Percentiles rank a stretch among this genome's conserved stretches.
These are phyloP conservation scores for Hydrotaea diabolus DNA, from an alignment of 2,888 invertebrate genomes.

Conservation along the genomic window DNA sequence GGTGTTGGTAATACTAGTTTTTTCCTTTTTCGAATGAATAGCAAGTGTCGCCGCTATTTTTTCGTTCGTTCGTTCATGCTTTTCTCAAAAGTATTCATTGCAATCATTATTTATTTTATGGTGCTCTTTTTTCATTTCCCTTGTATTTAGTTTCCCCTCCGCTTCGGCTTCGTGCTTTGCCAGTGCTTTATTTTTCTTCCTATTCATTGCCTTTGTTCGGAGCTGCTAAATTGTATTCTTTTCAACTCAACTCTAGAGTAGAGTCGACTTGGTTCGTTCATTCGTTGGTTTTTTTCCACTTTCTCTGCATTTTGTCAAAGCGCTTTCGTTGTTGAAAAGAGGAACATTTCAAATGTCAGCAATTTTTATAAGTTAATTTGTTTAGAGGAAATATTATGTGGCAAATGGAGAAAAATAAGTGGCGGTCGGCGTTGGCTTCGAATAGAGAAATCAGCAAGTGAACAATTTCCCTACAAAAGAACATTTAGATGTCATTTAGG, in stretches of 20 bases:
- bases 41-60: conserved; percentile 29
- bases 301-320: conserved; percentile 28
- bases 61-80: neutral
- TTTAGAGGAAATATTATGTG: conserved; percentile 45
- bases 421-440: neutral
- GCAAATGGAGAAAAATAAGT: conserved; percentile 36
- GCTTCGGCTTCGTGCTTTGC: neutral
- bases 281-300: neutral
- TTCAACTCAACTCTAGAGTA: conserved; percentile 27
- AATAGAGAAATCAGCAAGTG: neutral
- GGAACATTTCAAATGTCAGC: conserved; percentile 59
- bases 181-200: conserved; percentile 2
- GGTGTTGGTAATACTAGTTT: neutral
- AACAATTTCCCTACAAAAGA: conserved; percentile 8
- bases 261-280: neutral
- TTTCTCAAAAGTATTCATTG: conserved; percentile 54
- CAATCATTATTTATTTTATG: conserved; percentile 65
- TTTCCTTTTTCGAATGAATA: conserved; percentile 13
- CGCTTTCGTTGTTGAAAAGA: conserved; percentile 43
- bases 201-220: conserved; percentile 20
- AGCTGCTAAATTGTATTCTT: conserved; percentile 33
- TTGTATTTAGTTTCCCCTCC: neutral
- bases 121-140: conserved; percentile 49
- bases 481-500: conserved; percentile 17
- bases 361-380: conserved; percentile 62